Percentiles rank a stretch among this genome's conserved stretches.
phyloP scores from a whole-genome alignment of 2,888 invertebrate genomes.

The Nipponacmea schrenckii region DNA sequence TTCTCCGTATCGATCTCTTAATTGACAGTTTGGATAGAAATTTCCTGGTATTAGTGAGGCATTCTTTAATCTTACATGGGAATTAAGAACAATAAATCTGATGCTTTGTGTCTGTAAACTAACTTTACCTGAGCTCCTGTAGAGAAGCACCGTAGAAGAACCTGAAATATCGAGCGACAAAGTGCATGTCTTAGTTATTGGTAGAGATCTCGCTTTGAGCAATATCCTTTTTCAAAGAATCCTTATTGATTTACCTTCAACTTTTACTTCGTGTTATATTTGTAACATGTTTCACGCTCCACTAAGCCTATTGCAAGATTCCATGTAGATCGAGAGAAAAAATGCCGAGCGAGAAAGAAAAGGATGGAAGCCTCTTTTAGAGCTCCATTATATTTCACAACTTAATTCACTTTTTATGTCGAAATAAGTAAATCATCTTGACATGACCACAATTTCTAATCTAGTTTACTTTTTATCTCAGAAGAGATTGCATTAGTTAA shows the following conservation, averaged over 20 bases:
- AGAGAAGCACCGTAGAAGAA: neutral
- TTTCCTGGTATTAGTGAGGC: conserved; percentile 1
- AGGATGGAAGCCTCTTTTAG: neutral
- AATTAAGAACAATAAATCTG: neutral
- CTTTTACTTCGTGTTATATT: conserved; percentile 6
- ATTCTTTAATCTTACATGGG: neutral
- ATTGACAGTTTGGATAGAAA: conserved; percentile 6
- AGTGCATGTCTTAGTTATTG: conserved; percentile 6
- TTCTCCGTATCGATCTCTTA: neutral
- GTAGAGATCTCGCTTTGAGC: neutral
- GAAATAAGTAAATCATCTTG: neutral
- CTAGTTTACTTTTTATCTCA: too few species aligned
- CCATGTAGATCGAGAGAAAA: conserved; percentile 3
- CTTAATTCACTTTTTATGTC: conserved; percentile 4
- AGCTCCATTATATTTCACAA: neutral
- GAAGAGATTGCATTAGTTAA: too few species aligned
- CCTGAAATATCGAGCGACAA: conserved; percentile 1
- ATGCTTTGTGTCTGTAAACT: neutral
- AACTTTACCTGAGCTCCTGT: neutral
- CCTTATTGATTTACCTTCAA: neutral
- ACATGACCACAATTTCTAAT: too few species aligned
- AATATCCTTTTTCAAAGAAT: neutral
- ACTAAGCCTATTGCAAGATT: conserved; percentile 1
- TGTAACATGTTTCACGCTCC: neutral
- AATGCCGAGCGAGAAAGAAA: neutral